phyloP scores from a whole-genome alignment of 2,888 invertebrate species.

The Yponomeuta evonymella region DNA sequence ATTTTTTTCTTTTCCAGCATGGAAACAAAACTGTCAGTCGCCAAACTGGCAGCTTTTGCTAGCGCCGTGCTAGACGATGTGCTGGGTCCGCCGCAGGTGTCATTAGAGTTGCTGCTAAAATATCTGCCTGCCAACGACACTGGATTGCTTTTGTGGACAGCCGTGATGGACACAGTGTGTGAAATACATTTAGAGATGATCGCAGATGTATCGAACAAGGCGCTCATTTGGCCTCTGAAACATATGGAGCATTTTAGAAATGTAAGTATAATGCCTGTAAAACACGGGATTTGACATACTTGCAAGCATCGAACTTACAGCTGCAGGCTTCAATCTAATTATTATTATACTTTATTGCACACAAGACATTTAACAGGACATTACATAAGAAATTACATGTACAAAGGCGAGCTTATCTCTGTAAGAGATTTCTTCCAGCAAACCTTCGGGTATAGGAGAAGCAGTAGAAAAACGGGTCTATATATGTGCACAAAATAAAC shows the following conservation, averaged over 20 bases:
- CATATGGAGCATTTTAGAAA: slow-evolving; percentile 30
- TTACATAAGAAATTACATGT: too few relatives aligned
- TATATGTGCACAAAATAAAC: too few relatives aligned
- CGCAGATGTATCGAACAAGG: slow-evolving; percentile 25
- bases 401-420: too few relatives aligned
- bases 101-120: slow-evolving; percentile 30
- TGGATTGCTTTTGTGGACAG: slow-evolving; percentile 45
- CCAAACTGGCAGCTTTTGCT: slow-evolving; percentile 34
- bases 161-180: slow-evolving; percentile 37
- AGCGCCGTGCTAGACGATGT: slow-evolving; percentile 31
- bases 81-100: slow-evolving; percentile 21
- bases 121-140: slow-evolving; percentile 31
- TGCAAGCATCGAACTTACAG: too few relatives aligned
- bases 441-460: too few relatives aligned
- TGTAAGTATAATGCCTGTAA: slow-evolving; percentile 32
- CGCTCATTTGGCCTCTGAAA: slow-evolving; percentile 51
- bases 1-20: slow-evolving; percentile 33
- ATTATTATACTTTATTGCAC: too few relatives aligned
- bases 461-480: too few relatives aligned
- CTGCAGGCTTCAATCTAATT: too few relatives aligned
- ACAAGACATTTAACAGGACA: too few relatives aligned
- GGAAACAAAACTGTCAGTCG: slow-evolving; percentile 27
- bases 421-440: too few relatives aligned
- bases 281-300: too few relatives aligned
- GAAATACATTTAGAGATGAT: slow-evolving; percentile 25